Base-by-base conservation (phyloP, 2,888 invertebrate genomes). In the Eutolmus rufibarbis region DNA sequence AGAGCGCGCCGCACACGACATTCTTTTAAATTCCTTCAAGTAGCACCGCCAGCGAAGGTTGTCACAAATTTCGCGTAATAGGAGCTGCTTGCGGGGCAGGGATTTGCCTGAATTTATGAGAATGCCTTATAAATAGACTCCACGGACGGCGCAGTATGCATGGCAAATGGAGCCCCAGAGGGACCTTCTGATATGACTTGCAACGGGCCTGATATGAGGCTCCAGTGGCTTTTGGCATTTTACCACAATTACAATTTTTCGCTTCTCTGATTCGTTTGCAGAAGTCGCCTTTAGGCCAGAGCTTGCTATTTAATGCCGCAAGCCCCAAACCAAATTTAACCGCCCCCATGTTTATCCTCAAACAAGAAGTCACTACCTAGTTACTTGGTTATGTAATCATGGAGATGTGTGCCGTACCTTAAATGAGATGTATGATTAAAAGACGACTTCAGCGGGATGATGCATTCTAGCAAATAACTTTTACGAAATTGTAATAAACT, bases 21-120 rank as follows among this genome's bases (percentile, higher is more conserved):
- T 81, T 81, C 81, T 81, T 81, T 81, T 81, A 81, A 81, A 81
- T 81, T 81, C 56, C 51, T 81, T 12, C 81, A 56, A 81, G 56
- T 23, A 81, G 34, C 16, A 28, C 16, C 16, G 43, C 81, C 46
- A 56, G 12, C 19, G 81, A 56, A 81, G 81, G 56, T 81, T 56
- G 51, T 56, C 81, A 81, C 81, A 81, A 81, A 28, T 81, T 81
- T 81, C 51, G 81, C 46, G 51, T 28, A 81, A 46, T 51, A 56
- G 12, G 28, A 81, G 31, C 28, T 56, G 23, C 12, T 66, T 9
- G 23, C n/a, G 56, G 51, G 81, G 28, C 81, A 31, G 81, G 31
- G 56, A 46, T 34, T 51, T 81, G 31, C 5, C 28, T 56, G 31
- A 56, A 56, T 81, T 81, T 81, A 81, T 81, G 56, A 34, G 81